Conservation (phyloP, 2,113 vertebrate species). For the Aphelocoma coerulescens region DNA sequence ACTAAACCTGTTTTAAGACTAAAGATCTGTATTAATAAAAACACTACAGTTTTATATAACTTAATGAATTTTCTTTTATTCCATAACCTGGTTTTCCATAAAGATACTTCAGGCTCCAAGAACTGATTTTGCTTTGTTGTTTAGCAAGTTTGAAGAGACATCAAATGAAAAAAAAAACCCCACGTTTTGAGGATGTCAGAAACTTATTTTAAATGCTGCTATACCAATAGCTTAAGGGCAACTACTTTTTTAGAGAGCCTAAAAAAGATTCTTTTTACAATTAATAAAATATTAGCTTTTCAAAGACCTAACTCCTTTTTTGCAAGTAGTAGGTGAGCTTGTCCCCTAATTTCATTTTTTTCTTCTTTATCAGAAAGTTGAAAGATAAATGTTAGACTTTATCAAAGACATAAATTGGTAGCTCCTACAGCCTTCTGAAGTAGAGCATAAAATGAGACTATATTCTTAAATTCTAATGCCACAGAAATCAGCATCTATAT, state of each 20-base stretch:
- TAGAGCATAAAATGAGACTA: background rate
- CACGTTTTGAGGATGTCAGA: background rate
- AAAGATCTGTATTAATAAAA: background rate
- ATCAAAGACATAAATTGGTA: background rate
- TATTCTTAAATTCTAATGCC: background rate
- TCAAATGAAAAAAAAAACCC: background rate
- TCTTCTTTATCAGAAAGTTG: background rate
- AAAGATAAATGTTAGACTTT: background rate
- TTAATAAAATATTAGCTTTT: constrained; percentile 5
- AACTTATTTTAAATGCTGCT: background rate
- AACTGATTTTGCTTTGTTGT: background rate
- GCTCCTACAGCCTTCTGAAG: background rate
- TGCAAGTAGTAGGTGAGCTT: background rate
- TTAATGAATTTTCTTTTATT: background rate
- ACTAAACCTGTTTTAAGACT: background rate
- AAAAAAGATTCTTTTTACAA: background rate
- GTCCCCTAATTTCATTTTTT: background rate
- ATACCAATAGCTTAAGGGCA: background rate
- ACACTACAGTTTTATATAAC: background rate
- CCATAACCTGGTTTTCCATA: background rate
- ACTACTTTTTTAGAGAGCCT: background rate
- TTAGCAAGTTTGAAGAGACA: background rate
- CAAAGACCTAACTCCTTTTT: background rate
- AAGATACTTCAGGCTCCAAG: background rate
- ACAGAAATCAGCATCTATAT: background rate